These are phyloP conservation scores for Scaptomyza polygonia DNA, from an alignment of 2,888 invertebrate species.

Conservation along the genomic window DNA sequence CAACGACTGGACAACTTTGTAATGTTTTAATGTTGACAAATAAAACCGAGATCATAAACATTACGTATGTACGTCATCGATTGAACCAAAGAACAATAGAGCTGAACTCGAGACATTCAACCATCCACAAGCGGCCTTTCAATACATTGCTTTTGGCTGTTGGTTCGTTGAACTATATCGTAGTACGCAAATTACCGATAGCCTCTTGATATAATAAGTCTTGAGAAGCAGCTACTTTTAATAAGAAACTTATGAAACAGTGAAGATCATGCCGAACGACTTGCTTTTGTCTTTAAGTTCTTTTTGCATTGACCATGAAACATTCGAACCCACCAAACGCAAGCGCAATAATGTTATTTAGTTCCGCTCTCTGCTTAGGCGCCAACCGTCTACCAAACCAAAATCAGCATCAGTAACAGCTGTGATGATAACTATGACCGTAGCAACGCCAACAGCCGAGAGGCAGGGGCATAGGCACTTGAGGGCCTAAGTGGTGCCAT, in stretches of 20 bases:
- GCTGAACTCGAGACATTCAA: conserved; percentile 16
- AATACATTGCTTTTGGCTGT: conserved; percentile 25
- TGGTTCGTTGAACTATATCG: conserved; percentile 68
- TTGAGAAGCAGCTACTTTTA: conserved; percentile 45
- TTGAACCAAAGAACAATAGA: conserved; percentile 25
- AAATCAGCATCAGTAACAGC: conserved; percentile 23
- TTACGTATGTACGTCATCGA: conserved; percentile 38
- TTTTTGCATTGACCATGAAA: conserved; percentile 74
- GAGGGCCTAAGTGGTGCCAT: conserved; percentile 72
- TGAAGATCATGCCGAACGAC: conserved; percentile 42
- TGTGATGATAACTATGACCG: conserved; percentile 36
- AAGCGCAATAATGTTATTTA: conserved; percentile 67
- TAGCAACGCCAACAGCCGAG: conserved; percentile 11
- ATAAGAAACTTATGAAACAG: conserved; percentile 33
- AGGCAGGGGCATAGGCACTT: conserved; percentile 58
- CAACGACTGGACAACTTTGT: neutral
- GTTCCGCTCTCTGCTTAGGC: conserved; percentile 66
- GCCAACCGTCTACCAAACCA: conserved; percentile 60
- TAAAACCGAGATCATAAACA: conserved; percentile 4
- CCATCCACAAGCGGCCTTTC: conserved; percentile 66
- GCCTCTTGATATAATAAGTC: conserved; percentile 49
- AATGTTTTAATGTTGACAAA: neutral
- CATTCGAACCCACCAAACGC: conserved; percentile 56
- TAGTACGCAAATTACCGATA: conserved; percentile 79
- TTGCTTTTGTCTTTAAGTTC: conserved; percentile 51